Evolutionary conservation across 2,797 vertebrate genomes (phyloP).

Genomic region (Emys orbicularis): DNA sequence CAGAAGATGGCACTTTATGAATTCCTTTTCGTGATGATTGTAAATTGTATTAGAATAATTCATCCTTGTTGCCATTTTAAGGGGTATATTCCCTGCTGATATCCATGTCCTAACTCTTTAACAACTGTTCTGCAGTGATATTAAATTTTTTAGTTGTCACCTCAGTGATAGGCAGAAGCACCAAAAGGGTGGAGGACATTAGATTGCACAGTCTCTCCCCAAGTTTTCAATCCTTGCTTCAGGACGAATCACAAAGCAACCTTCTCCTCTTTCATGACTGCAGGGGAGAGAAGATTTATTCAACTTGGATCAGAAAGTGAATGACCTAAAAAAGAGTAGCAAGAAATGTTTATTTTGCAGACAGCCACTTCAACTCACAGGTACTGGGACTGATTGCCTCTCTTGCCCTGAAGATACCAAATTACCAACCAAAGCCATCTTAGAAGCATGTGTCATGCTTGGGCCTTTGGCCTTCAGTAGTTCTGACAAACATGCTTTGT

Average conservation of each 20-base stretch:
- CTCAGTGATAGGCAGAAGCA: not conserved
- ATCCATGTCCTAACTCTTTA: accelerated
- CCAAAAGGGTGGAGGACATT: not conserved
- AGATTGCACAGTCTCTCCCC: not conserved
- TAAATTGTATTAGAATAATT: accelerated
- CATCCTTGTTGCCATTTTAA: not conserved
- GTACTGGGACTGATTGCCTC: not conserved
- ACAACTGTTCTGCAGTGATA: accelerated
- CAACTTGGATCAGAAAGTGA: not conserved
- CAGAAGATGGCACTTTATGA: not conserved
- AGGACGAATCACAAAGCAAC: not conserved
- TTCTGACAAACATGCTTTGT: too few species aligned
- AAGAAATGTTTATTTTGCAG: not conserved
- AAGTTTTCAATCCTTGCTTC: not conserved
- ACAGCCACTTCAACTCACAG: not conserved
- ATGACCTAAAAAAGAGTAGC: not conserved
- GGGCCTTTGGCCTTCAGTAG: not conserved
- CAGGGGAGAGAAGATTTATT: not conserved
- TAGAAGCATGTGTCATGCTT: not conserved
- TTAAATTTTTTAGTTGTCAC: accelerated
- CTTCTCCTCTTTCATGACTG: not conserved
- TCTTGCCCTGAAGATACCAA: not conserved
- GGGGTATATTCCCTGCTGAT: accelerated
- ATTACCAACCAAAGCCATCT: not conserved
- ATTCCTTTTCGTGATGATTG: not conserved